phyloP scores from a whole-genome alignment of 2,113 vertebrate species.

The Crotophaga sulcirostris region DNA sequence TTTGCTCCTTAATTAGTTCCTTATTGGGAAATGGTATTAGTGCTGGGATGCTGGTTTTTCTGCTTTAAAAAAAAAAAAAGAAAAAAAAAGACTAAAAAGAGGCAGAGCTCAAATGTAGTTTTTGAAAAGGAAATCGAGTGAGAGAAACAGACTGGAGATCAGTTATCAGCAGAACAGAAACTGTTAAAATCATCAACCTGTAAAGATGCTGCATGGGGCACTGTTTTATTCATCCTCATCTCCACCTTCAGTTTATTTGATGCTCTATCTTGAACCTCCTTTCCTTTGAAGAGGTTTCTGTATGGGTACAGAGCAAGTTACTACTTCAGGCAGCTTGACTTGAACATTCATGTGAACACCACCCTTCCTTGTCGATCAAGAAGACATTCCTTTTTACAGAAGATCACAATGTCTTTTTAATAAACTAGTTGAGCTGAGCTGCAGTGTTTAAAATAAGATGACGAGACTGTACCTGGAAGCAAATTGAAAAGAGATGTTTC shows the following conservation, averaged over 20 bases:
- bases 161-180: neutral
- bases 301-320: neutral
- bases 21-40: neutral
- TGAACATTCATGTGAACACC: rapidly evolving
- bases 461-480: neutral
- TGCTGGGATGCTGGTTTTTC: neutral
- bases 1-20: neutral
- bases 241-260: neutral
- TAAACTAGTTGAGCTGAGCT: neutral
- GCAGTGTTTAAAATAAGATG: neutral
- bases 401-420: neutral
- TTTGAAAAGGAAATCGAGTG: neutral
- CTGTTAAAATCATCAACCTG: neutral
- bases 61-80: neutral
- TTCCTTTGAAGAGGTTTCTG: neutral
- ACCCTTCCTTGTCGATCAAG: neutral
- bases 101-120: neutral
- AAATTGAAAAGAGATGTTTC: neutral
- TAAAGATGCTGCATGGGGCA: rapidly evolving
- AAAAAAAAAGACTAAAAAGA: neutral
- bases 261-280: neutral
- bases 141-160: neutral
- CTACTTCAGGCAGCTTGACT: neutral
- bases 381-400: rapidly evolving
- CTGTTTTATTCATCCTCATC: neutral